phyloP scores from a whole-genome alignment of 2,797 vertebrate genomes.

The Streptopelia turtur region DNA sequence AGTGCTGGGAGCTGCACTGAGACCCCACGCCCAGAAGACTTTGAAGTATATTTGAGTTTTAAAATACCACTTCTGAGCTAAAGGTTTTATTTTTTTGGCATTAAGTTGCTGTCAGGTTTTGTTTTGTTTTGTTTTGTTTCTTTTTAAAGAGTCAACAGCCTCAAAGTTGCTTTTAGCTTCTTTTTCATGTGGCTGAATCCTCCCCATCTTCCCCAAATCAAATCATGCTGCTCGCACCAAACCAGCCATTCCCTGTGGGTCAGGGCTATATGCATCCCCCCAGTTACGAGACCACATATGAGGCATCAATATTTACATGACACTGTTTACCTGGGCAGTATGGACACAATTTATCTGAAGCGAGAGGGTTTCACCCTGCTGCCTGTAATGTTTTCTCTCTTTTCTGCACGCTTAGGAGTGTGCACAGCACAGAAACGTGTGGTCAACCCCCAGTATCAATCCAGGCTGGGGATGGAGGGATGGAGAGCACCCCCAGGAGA shows the following conservation, averaged over 20 bases:
- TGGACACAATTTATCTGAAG: not conserved
- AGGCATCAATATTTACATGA: conserved; percentile 39
- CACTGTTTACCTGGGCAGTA: not conserved
- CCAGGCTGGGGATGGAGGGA: not conserved
- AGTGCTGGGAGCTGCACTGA: not conserved
- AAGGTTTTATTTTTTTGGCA: not conserved
- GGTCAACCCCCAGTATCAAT: rapidly evolving
- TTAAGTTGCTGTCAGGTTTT: not conserved
- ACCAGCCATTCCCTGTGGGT: not conserved
- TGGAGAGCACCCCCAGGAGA: not conserved
- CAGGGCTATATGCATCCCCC: not conserved
- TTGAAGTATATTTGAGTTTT: conserved; percentile 55
- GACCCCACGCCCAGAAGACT: conserved; percentile 25
- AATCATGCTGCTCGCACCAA: not conserved
- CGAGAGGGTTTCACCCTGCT: not conserved
- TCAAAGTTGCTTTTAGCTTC: not conserved
- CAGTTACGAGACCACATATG: not conserved
- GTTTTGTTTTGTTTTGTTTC: not conserved
- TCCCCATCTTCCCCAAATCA: not conserved
- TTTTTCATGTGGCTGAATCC: not conserved
- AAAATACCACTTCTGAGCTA: conserved; percentile 68
- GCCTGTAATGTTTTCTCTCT: not conserved
- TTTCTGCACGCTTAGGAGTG: not conserved
- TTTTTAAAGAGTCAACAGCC: not conserved
- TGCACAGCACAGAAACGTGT: rapidly evolving